Percentiles rank a stretch among this genome's conserved stretches.
Evolutionary conservation across 92 coral and sea anemone genomes (phyloP).

Genomic region (Porites rus): DNA sequence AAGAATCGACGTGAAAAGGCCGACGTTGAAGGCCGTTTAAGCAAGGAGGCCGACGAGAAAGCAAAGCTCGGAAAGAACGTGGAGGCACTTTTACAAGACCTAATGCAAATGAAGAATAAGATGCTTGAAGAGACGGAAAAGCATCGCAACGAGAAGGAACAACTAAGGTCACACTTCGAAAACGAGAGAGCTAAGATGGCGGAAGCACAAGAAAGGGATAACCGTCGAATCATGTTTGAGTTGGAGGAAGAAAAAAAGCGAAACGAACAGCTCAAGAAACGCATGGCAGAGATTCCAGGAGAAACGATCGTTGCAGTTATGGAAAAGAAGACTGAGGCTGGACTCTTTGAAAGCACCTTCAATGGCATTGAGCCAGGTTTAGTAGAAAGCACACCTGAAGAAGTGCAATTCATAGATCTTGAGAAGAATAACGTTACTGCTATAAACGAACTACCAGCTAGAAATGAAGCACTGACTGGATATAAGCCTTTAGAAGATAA

Average conservation of each 20-base stretch:
- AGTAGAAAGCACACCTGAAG: constrained; percentile 12
- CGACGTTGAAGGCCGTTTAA: constrained; percentile 66
- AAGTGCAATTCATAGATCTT: constrained; percentile 12
- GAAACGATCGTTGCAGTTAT: constrained; percentile 34
- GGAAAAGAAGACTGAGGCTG: constrained; percentile 34
- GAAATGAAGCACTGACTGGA: not conserved
- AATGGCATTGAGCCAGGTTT: constrained; percentile 12
- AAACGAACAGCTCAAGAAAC: constrained; percentile 25
- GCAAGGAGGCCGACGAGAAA: constrained; percentile 68
- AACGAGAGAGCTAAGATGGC: constrained; percentile 42
- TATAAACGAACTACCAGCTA: constrained; percentile 2
- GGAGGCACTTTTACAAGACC: constrained; percentile 74
- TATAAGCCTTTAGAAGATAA: constrained; percentile 1
- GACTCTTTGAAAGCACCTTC: constrained; percentile 26
- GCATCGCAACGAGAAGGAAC: constrained; percentile 61
- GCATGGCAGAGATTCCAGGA: constrained; percentile 48
- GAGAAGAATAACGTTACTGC: constrained; percentile 27
- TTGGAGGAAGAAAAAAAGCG: constrained; percentile 15
- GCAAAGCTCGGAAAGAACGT: constrained; percentile 68
- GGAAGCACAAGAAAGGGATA: constrained; percentile 2
- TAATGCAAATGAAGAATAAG: constrained; percentile 75
- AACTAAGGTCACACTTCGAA: constrained; percentile 61
- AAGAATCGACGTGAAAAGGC: constrained; percentile 59
- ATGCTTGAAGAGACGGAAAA: constrained; percentile 69
- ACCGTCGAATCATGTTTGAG: constrained; percentile 32